Evolutionary conservation across 37 sponge, comb jelly and placozoan species (phyloP), one percentile per base, ranked within the genome.

Genomic region (Hormiphora californensis): DNA sequence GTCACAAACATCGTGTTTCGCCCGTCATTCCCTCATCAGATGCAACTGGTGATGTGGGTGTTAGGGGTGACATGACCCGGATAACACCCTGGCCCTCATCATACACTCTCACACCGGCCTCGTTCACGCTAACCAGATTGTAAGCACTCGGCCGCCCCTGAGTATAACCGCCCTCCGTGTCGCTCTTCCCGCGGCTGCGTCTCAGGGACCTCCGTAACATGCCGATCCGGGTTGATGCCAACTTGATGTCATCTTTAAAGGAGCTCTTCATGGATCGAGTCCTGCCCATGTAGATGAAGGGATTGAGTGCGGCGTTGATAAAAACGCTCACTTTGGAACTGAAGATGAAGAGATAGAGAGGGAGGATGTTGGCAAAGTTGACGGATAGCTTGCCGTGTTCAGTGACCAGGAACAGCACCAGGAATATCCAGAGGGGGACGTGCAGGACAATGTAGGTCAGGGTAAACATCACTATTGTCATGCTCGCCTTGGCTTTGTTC

Each of bases 401-500:
- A 4, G 67, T 28, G 5, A 65, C 67, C 17, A 65, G 67, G 36
- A 65, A 65, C 37, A 65, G 33, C 11, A 65, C 21, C 31, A 65
- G 37, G 67, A 65, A 65, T 33, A 65, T 33, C 67, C 67, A 65
- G 11, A 65, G 31, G 8, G 67, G 67, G 5, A 65, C 67, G 35
- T 65, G 67, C 8, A 65, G 67, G 37, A 65, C 67, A 3, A 65
- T 65, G 67, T 65, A 65, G 9, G 67, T 65, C 19, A 65, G 2
- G 17, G 67, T 65, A 38, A 65, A 65, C 37, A 65, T 7, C 8
- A 65, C 37, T 33, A 65, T 65, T 11, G 67, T 65, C 67, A 65
- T 65, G 67, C 67, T 65, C 5, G 67, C 67, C 35, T 65, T 65
- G 37, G 67, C 33, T 19, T 65, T 65, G 67, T 65, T 65, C 67